Evolutionary conservation across 1,140 invertebrate species (phyloP), one percentile per base, ranked within the genome.

Genomic region (Lepidurus apus): DNA sequence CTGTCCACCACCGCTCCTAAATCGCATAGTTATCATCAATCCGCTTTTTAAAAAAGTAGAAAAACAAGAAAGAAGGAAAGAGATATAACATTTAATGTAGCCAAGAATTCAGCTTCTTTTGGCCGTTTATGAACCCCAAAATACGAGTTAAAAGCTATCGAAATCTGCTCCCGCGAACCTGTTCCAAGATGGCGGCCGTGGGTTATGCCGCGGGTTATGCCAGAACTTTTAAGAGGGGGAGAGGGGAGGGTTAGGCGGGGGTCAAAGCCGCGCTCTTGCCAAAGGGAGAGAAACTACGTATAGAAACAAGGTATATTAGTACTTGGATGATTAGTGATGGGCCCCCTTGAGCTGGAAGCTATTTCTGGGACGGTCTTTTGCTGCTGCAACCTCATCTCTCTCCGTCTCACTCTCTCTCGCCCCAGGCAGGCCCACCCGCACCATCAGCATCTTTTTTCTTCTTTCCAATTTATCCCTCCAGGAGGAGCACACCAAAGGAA

Each of bases 261-360:
- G 34, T 34, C 34, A 34, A 34, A 34, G 34, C 34, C 34, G 4
- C 34, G 13, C 13, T 65, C 13, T 65, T 65, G 21, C n/a, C 53
- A n/a, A 13, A 65, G 45, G 45, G 53, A n/a, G 6, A 7, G 13
- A 65, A 65, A 65, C 17, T 65, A 65, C 53, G 9, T 21, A 65
- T 34, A 34, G 34, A 65, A 65, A 65, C 53, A 65, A 9, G 53
- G 8, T 65, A 65, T 65, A 65, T 65, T 65, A 65, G 53, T 65
- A 65, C 53, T 65, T 65, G 53, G 53, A 65, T 65, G 53, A 65
- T 65, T 65, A 65, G 53, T 65, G 53, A 65, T 65, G 53, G 53
- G 53, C 53, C 53, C 53, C 53, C 9, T 9, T 65, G 53, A 65
- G 53, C 53, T 65, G 53, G 3, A 34, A 21, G 8, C 53, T 65